Conservation (phyloP, 2,888 invertebrate genomes). For the Pycnomerus fuliginosus region DNA sequence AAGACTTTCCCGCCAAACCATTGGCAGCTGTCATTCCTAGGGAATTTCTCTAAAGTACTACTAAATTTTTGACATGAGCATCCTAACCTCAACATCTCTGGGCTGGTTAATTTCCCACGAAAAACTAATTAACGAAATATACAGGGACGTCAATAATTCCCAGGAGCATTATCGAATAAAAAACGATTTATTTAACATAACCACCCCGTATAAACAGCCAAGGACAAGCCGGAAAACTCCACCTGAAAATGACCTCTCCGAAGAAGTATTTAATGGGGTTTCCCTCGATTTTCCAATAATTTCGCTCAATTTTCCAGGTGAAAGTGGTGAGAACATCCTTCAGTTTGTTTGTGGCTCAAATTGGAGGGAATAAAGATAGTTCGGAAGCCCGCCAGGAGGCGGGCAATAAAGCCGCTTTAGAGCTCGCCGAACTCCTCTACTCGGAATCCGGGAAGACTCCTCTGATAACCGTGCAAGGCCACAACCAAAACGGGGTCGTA, state of each 20-base stretch:
- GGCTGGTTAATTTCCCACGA: conserved; percentile 58
- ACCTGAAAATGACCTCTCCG: conserved; percentile 15
- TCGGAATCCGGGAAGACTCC: conserved; percentile 25
- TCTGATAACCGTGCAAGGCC: conserved; percentile 52
- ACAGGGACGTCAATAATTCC: conserved; percentile 44
- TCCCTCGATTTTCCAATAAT: conserved; percentile 11
- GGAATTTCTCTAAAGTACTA: no score
- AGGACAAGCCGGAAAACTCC: conserved; percentile 9
- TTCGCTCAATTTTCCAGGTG: neutral
- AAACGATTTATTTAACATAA: conserved; percentile 53
- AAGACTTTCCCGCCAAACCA: no score
- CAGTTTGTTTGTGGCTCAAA: no score
- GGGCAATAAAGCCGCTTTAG: conserved; percentile 29
- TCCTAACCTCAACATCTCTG: no score
- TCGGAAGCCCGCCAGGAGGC: conserved; percentile 1
- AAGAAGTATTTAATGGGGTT: conserved; percentile 11
- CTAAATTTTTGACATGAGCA: no score
- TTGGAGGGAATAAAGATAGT: no score
- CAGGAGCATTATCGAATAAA: conserved; percentile 44
- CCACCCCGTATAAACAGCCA: conserved; percentile 47
- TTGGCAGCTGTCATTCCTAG: no score
- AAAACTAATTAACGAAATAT: conserved; percentile 52
- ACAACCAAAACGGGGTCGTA: conserved; percentile 56
- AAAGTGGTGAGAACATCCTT: no score
- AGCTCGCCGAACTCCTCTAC: conserved; percentile 32